phyloP scores from a whole-genome alignment of 2,113 vertebrate species.

The Platysternon megacephalum region DNA sequence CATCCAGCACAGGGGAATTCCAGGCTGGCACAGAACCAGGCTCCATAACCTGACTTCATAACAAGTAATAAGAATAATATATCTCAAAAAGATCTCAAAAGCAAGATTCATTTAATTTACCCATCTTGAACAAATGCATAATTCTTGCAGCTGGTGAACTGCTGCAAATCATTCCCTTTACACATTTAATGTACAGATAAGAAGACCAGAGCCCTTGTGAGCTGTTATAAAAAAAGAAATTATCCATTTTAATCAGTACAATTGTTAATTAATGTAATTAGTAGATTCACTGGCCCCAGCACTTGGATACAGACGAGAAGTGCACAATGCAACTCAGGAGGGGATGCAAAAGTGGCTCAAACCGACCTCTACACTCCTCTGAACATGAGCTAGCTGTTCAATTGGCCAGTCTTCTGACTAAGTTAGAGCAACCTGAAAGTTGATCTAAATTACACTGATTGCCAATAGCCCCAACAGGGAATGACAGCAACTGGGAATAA shows the following conservation, averaged over 20 bases:
- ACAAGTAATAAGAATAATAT: not conserved
- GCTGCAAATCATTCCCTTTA: not conserved
- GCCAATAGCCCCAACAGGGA: not conserved
- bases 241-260: not conserved
- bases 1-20: not conserved
- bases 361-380: not conserved
- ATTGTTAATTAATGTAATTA: not conserved
- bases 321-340: not conserved
- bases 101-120: not conserved
- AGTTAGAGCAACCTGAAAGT: not conserved
- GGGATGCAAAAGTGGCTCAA: not conserved
- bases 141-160: not conserved
- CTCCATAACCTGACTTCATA: not conserved
- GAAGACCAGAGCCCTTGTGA: not conserved
- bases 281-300: not conserved
- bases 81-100: accelerated
- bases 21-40: not conserved
- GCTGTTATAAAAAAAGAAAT: not conserved
- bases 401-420: not conserved
- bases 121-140: not conserved
- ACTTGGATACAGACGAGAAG: not conserved
- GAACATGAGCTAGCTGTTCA: not conserved
- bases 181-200: not conserved
- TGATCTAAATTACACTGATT: not conserved
- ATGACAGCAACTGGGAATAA: not conserved